Evolutionary conservation across 2,888 invertebrate genomes (phyloP).

Genomic region (Drosophila sordidula): DNA sequence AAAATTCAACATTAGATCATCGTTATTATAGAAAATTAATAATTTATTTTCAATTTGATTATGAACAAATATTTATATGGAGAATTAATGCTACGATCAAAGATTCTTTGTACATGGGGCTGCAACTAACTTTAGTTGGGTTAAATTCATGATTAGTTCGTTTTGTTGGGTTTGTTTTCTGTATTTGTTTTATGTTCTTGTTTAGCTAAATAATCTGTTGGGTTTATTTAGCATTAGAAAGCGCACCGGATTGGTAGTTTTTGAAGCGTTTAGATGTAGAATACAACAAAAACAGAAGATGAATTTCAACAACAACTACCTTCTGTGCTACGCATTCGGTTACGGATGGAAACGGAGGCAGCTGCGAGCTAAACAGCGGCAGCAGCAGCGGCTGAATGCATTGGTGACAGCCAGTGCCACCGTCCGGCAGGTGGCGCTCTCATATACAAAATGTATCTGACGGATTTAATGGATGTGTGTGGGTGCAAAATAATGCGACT

Average conservation of each 20-base stretch:
- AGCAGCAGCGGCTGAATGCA: slow-evolving; percentile 42
- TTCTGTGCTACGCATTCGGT: slow-evolving; percentile 52
- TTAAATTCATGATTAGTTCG: slow-evolving; percentile 59
- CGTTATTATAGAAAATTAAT: slow-evolving; percentile 51
- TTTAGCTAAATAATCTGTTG: slow-evolving; percentile 44
- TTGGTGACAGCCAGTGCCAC: slow-evolving; percentile 44
- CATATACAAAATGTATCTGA: slow-evolving; percentile 59
- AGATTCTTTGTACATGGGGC: slow-evolving; percentile 54
- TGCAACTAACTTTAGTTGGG: slow-evolving; percentile 63
- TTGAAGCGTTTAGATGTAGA: slow-evolving; percentile 53
- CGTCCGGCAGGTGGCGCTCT: slow-evolving; percentile 53
- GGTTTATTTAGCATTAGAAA: slow-evolving; percentile 65
- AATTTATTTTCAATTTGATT: slow-evolving; percentile 72
- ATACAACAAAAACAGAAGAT: slow-evolving; percentile 39
- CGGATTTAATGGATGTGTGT: slow-evolving; percentile 46
- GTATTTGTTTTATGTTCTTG: slow-evolving; percentile 6
- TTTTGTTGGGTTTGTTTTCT: slow-evolving; percentile 18
- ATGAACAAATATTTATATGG: slow-evolving; percentile 55
- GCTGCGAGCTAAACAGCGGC: slow-evolving; percentile 23
- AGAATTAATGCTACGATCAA: slow-evolving; percentile 50
- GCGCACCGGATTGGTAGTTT: slow-evolving; percentile 54
- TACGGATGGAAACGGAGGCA: slow-evolving; percentile 42
- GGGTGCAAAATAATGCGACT: slow-evolving; percentile 58
- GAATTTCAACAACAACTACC: slow-evolving; percentile 68
- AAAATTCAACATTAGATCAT: slow-evolving; percentile 53